Percentiles rank a stretch among this genome's conserved stretches.
Evolutionary conservation across 2,888 invertebrate genomes (phyloP).

Genomic region (Maniola hyperantus): DNA sequence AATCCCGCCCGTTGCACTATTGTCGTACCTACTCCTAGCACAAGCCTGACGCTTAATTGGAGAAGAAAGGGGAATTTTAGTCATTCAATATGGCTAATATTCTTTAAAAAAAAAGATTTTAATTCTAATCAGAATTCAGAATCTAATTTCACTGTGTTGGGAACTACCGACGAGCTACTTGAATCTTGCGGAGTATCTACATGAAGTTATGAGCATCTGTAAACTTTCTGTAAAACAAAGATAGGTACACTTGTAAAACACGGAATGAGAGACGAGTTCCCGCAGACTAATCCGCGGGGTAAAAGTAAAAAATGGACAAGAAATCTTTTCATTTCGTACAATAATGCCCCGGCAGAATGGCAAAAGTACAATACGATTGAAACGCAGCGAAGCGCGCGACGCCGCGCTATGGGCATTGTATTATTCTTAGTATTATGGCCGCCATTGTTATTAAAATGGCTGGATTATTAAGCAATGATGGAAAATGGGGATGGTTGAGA

Average conservation of each 20-base stretch:
- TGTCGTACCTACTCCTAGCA: too few species aligned
- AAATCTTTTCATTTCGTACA: conserved; percentile 72
- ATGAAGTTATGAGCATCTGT: not conserved
- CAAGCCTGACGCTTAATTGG: too few species aligned
- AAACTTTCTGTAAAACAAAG: not conserved
- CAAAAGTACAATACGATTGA: conserved; percentile 61
- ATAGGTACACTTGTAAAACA: conserved; percentile 13
- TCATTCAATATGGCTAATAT: too few species aligned
- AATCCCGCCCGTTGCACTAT: too few species aligned
- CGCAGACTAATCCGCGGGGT: conserved; percentile 49
- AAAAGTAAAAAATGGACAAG: conserved; percentile 52
- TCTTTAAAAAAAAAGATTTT: too few species aligned
- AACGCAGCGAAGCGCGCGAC: conserved; percentile 64
- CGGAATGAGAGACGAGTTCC: conserved; percentile 33
- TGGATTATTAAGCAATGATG: conserved; percentile 37
- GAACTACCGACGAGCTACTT: not conserved
- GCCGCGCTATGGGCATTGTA: conserved; percentile 65
- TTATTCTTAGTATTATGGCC: conserved; percentile 42
- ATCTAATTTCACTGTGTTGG: too few species aligned
- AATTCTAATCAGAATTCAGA: too few species aligned
- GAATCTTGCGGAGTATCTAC: not conserved
- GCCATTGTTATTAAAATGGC: conserved; percentile 64
- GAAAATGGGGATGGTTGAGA: conserved; percentile 29
- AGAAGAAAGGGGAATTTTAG: too few species aligned
- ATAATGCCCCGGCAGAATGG: conserved; percentile 56